Percentiles rank a stretch among this genome's conserved stretches.
Evolutionary conservation across 2,797 vertebrate species (phyloP).

Genomic region (Anguilla obscura): DNA sequence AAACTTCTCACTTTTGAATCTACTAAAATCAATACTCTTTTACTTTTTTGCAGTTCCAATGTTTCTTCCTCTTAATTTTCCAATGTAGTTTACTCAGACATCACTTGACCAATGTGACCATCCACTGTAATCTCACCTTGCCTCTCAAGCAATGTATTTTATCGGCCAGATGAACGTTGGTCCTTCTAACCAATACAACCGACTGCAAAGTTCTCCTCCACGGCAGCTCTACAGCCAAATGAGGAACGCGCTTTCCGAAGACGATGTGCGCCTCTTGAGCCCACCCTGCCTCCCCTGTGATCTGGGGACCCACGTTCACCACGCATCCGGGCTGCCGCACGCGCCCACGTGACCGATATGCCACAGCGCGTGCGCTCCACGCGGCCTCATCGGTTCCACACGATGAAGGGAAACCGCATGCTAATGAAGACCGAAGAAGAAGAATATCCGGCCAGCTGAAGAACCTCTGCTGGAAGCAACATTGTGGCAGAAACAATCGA

Average conservation of each 20-base stretch:
- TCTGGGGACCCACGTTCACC: background rate
- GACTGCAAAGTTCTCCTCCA: background rate
- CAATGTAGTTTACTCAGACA: background rate
- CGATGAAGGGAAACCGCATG: background rate
- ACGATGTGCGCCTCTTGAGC: background rate
- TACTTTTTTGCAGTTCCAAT: background rate
- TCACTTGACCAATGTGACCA: background rate
- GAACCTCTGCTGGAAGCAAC: background rate
- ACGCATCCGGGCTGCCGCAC: background rate
- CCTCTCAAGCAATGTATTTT: background rate
- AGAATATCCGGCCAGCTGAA: constrained; percentile 9
- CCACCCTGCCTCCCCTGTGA: background rate
- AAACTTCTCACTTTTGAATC: background rate
- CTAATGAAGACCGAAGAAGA: constrained; percentile 3
- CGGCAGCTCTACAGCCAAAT: background rate
- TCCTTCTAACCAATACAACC: background rate
- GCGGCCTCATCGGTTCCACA: background rate
- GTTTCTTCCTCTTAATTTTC: background rate
- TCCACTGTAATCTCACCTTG: background rate
- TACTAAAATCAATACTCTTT: background rate
- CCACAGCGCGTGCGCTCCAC: background rate
- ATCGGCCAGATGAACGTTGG: background rate
- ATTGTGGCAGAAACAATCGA: background rate
- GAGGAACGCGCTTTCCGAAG: background rate
- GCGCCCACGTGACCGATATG: background rate